phyloP scores from a whole-genome alignment of 2,797 vertebrate species.

The Pseudopleuronectes americanus region DNA sequence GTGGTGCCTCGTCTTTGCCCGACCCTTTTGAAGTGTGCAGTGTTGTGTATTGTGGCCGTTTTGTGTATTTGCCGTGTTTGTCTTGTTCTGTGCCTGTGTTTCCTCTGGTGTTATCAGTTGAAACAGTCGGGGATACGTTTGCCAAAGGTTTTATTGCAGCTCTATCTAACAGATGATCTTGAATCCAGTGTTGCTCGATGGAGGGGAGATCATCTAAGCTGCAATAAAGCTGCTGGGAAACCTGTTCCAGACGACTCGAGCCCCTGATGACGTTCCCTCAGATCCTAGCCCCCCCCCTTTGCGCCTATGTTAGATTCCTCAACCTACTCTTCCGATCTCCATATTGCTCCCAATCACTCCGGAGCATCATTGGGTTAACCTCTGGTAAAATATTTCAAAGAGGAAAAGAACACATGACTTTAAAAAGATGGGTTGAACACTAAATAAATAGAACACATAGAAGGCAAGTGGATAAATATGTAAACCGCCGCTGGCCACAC shows the following conservation, averaged over 20 bases:
- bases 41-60: slow-evolving; percentile 66
- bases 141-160: slow-evolving; percentile 73
- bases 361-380: slow-evolving; percentile 54
- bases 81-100: slow-evolving; percentile 70
- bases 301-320: slow-evolving; percentile 60
- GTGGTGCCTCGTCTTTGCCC: slow-evolving; percentile 39
- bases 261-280: slow-evolving; percentile 72
- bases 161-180: slow-evolving; percentile 70
- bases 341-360: slow-evolving; percentile 71
- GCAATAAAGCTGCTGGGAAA: slow-evolving; percentile 75
- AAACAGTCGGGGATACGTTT: slow-evolving; percentile 72
- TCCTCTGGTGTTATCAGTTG: slow-evolving; percentile 68
- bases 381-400: slow-evolving; percentile 35
- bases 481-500: slow-evolving; percentile 27
- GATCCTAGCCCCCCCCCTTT: slow-evolving; percentile 58
- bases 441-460: slow-evolving; percentile 26
- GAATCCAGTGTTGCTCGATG: slow-evolving; percentile 52
- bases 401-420: slow-evolving; percentile 16
- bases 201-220: slow-evolving; percentile 77
- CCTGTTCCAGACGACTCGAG: slow-evolving; percentile 68
- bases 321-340: slow-evolving; percentile 67
- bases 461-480: slow-evolving; percentile 36
- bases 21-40: slow-evolving; percentile 53
- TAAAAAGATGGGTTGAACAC: slow-evolving; percentile 34
- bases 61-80: slow-evolving; percentile 37